Percentiles rank a stretch among this genome's conserved stretches.
Conservation (phyloP, 2,888 invertebrate genomes). For the Microctonus hyperodae region DNA sequence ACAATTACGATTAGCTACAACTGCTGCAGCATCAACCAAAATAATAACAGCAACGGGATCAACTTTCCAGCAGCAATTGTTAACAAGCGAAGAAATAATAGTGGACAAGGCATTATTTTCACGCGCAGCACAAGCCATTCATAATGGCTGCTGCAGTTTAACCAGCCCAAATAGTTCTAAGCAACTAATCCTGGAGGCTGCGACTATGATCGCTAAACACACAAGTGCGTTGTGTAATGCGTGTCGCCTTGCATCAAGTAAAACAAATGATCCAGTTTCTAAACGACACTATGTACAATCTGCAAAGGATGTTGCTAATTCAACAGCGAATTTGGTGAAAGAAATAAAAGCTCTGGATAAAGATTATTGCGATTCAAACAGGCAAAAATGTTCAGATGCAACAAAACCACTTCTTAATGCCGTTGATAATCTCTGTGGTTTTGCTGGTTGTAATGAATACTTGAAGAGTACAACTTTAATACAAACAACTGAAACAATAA, state of each 20-base stretch:
- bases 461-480: slow-evolving; percentile 6
- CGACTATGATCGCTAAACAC: slow-evolving; percentile 95
- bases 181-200: slow-evolving; percentile 85
- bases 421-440: slow-evolving; percentile 89
- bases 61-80: slow-evolving; percentile 74
- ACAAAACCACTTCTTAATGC: slow-evolving; percentile 89
- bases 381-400: slow-evolving; percentile 76
- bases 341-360: slow-evolving; percentile 91
- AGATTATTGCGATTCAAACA: slow-evolving; percentile 81
- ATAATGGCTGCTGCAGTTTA: slow-evolving; percentile 84
- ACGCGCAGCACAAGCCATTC: slow-evolving; percentile 89
- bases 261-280: slow-evolving; percentile 88
- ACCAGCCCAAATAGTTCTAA: slow-evolving; percentile 76
- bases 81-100: slow-evolving; percentile 68
- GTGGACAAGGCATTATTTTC: slow-evolving; percentile 89
- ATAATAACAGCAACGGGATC: slow-evolving; percentile 82
- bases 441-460: slow-evolving; percentile 67
- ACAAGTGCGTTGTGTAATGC: slow-evolving; percentile 95
- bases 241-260: slow-evolving; percentile 90
- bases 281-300: slow-evolving; percentile 97
- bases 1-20: slow-evolving; percentile 88
- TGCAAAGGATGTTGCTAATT: slow-evolving; percentile 96
- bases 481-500: slow-evolving; percentile 74
- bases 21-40: slow-evolving; percentile 81
- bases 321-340: slow-evolving; percentile 92